Percentiles rank a stretch among this genome's conserved stretches.
These are phyloP conservation scores for Chloroclystis v-ata DNA, from an alignment of 2,888 invertebrate species.

Conservation along the genomic window DNA sequence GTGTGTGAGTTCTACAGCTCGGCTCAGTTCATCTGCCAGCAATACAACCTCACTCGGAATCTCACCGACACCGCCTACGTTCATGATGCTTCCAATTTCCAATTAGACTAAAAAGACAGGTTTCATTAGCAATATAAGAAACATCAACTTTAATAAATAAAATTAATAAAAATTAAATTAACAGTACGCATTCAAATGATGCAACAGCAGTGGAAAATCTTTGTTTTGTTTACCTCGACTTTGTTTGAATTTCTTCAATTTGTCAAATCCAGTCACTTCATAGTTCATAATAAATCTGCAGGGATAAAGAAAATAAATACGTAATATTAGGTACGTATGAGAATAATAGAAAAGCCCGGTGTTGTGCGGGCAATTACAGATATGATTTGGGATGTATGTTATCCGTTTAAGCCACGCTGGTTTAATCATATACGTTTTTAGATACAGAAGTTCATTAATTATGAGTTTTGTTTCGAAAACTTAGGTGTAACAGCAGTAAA, in stretches of 20 bases:
- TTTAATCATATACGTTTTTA: neutral
- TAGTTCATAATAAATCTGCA: constrained; percentile 29
- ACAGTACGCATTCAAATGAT: constrained; percentile 21
- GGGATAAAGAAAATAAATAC: constrained; percentile 9
- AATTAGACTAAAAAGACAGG: too few species aligned
- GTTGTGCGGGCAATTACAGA: constrained; percentile 19
- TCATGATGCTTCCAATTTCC: constrained; percentile 49
- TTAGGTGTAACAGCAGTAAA: neutral
- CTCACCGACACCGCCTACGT: constrained; percentile 57
- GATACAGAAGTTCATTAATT: too few species aligned
- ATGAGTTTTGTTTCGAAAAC: neutral
- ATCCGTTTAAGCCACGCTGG: neutral
- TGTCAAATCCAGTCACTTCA: constrained; percentile 34
- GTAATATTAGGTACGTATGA: neutral
- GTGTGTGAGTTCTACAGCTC: constrained; percentile 90
- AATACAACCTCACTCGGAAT: constrained; percentile 81
- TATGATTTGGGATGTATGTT: neutral
- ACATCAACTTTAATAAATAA: constrained; percentile 7
- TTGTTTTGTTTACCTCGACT: constrained; percentile 46
- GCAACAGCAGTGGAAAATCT: constrained; percentile 14
- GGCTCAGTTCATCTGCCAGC: constrained; percentile 86
- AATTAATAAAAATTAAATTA: constrained; percentile 14
- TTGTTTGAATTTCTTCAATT: constrained; percentile 33
- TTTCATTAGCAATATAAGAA: neutral
- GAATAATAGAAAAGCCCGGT: constrained; percentile 35